Percentiles rank a stretch among this genome's conserved stretches.
These are phyloP conservation scores for Perdita meconis DNA, from an alignment of 2,888 invertebrate genomes.

Conservation along the genomic window DNA sequence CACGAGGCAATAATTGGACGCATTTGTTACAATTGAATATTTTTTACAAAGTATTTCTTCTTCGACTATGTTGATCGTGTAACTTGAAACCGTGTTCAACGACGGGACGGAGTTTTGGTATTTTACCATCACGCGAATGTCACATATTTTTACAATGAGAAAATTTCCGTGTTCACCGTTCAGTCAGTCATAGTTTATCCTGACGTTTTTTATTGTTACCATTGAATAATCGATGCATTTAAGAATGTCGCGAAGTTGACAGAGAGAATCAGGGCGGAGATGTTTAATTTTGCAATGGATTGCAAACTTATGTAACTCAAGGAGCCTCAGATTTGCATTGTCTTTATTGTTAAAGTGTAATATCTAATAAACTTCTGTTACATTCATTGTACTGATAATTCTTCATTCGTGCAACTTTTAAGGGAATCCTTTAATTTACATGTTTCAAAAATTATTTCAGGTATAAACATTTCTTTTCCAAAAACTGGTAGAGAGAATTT, in stretches of 20 bases:
- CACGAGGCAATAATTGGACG: too few relatives aligned
- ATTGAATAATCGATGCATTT: slow-evolving; percentile 58
- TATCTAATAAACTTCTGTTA: slow-evolving; percentile 70
- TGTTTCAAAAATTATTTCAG: too few relatives aligned
- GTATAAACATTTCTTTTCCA: too few relatives aligned
- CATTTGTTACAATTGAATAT: too few relatives aligned
- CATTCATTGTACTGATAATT: slow-evolving; percentile 49
- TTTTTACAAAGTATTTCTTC: too few relatives aligned
- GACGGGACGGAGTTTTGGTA: slow-evolving; percentile 41
- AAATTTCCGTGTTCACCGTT: slow-evolving; percentile 43
- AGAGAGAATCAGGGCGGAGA: slow-evolving; percentile 43
- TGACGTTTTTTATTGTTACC: slow-evolving; percentile 55
- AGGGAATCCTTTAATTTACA: too few relatives aligned
- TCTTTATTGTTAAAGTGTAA: slow-evolving; percentile 68
- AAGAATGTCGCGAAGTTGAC: slow-evolving; percentile 46
- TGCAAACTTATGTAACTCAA: slow-evolving; percentile 61
- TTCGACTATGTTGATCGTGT: too few relatives aligned
- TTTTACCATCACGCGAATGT: slow-evolving; percentile 39
- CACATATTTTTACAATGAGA: slow-evolving; percentile 66
- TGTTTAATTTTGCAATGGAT: slow-evolving; percentile 67
- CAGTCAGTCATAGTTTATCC: slow-evolving; percentile 42
- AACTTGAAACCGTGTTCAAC: background rate
- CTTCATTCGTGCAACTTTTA: background rate
- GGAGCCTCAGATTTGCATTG: slow-evolving; percentile 61
- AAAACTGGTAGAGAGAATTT: too few relatives aligned